Percentiles rank a stretch among this genome's conserved stretches.
Evolutionary conservation across 2,888 invertebrate species (phyloP).

Genomic region (Mamestra brassicae): DNA sequence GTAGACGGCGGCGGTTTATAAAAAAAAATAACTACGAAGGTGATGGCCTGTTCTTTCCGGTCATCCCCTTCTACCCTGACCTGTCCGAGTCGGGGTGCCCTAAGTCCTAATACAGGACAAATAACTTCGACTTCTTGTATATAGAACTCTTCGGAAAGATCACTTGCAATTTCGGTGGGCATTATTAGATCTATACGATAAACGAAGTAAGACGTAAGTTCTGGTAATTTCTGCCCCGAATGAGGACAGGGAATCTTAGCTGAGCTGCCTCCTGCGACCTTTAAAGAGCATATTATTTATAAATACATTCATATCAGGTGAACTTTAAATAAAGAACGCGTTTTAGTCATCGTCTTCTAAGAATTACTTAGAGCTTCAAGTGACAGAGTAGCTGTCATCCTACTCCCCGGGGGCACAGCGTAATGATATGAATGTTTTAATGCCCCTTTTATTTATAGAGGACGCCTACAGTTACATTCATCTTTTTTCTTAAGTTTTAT

Average conservation of each 20-base stretch:
- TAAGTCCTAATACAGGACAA: no score
- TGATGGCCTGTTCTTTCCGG: no score
- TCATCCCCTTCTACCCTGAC: no score
- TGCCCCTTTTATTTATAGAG: constrained; percentile 7
- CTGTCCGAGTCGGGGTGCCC: no score
- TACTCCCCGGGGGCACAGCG: constrained; percentile 18
- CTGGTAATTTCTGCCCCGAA: no score
- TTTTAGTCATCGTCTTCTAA: background rate
- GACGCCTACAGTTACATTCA: background rate
- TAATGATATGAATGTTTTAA: constrained; percentile 24
- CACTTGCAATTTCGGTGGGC: no score
- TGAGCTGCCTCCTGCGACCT: background rate
- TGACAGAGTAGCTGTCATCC: constrained; percentile 18
- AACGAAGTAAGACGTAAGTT: no score
- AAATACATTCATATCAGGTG: background rate
- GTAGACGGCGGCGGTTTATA: no score
- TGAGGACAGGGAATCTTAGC: background rate
- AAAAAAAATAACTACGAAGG: no score
- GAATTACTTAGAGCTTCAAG: background rate
- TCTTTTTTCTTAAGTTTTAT: background rate
- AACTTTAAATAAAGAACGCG: background rate
- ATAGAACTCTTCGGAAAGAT: no score
- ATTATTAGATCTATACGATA: no score
- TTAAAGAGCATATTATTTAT: background rate
- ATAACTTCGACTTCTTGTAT: no score